Evolutionary conservation across 2,888 invertebrate genomes (phyloP).

Genomic region (Sympetrum striolatum): DNA sequence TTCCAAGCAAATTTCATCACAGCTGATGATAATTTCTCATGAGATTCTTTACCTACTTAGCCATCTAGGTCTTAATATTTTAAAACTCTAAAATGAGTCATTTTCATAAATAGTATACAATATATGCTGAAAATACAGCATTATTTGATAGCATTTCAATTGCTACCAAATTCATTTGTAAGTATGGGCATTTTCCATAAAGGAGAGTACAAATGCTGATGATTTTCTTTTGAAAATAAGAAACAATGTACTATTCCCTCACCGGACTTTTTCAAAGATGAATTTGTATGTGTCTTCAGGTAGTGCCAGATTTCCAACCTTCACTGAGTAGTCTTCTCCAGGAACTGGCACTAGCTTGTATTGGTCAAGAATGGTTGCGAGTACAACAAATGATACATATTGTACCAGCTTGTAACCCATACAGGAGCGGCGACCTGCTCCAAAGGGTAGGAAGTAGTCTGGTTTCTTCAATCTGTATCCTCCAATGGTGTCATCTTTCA

Average conservation of each 20-base stretch:
- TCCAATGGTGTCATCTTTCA: slow-evolving; percentile 53
- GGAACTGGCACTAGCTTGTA: slow-evolving; percentile 62
- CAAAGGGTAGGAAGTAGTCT: slow-evolving; percentile 71
- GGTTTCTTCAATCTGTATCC: slow-evolving; percentile 63
- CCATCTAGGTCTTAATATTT: not conserved
- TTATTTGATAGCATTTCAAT: not conserved
- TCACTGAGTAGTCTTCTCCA: slow-evolving; percentile 62
- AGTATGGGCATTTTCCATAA: not conserved
- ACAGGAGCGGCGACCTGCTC: slow-evolving; percentile 70
- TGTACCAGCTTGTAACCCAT: slow-evolving; percentile 74
- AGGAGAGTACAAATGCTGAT: not conserved
- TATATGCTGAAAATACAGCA: not conserved
- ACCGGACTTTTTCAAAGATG: slow-evolving; percentile 57
- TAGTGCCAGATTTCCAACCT: slow-evolving; percentile 66
- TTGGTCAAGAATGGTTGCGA: slow-evolving; percentile 65
- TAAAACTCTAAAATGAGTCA: not conserved
- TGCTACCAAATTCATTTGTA: not conserved
- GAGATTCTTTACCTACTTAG: not conserved
- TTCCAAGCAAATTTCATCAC: not conserved
- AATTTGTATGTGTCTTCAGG: slow-evolving; percentile 63
- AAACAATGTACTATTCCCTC: not conserved
- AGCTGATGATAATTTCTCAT: not conserved
- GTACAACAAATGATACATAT: slow-evolving; percentile 64
- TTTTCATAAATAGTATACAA: not conserved
- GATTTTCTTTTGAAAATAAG: not conserved